Percentiles rank a stretch among this genome's conserved stretches.
Evolutionary conservation across 2,888 invertebrate genomes (phyloP).

Genomic region (Norana najaformis): DNA sequence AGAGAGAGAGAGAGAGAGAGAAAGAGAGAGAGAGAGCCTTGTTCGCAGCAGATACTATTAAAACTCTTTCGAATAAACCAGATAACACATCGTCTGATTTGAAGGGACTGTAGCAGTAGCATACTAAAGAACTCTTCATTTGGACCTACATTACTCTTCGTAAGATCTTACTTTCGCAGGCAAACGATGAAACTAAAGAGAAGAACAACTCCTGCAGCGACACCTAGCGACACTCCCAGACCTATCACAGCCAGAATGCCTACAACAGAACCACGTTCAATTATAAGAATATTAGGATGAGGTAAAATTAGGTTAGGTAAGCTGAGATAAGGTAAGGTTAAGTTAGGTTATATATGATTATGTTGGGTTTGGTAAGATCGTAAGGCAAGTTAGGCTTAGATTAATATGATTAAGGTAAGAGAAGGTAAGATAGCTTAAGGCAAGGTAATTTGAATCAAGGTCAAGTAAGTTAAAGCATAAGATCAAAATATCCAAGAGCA

Average conservation of each 20-base stretch:
- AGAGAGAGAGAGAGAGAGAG: too few relatives aligned
- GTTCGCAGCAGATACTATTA: background rate
- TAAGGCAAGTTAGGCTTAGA: too few relatives aligned
- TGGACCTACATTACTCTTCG: too few relatives aligned
- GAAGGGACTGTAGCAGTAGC: too few relatives aligned
- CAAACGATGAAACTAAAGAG: constrained; percentile 37
- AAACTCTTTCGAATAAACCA: background rate
- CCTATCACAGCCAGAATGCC: constrained; percentile 42
- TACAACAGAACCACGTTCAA: constrained; percentile 22
- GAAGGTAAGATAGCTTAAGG: background rate
- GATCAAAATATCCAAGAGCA: too few relatives aligned
- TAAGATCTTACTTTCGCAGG: constrained; percentile 37
- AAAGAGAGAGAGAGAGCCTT: too few relatives aligned
- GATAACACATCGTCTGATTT: background rate
- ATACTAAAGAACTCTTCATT: too few relatives aligned
- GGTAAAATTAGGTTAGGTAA: too few relatives aligned
- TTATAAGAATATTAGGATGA: background rate
- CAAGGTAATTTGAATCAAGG: background rate
- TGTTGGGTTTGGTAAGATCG: too few relatives aligned
- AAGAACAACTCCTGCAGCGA: constrained; percentile 38
- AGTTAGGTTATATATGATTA: too few relatives aligned
- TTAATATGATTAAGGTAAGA: background rate
- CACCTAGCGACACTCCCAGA: constrained; percentile 41
- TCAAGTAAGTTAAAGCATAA: background rate
- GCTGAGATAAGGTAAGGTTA: too few relatives aligned